Percentiles rank a stretch among this genome's conserved stretches.
These are phyloP conservation scores for Leptinotarsa defecta DNA, from an alignment of 1,140 invertebrate species.

Conservation along the genomic window DNA sequence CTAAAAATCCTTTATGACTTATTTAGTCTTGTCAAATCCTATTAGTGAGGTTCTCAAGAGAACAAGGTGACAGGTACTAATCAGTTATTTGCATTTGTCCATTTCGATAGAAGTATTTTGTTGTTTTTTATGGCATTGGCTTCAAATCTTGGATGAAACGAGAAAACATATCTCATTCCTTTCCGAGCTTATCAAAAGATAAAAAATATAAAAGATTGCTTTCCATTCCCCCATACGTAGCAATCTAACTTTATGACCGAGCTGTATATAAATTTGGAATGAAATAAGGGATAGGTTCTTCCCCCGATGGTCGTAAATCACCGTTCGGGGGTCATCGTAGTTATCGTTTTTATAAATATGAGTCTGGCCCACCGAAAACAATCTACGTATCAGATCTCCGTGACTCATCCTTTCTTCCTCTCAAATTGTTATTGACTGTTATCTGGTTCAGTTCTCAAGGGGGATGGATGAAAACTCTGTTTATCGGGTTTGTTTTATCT, in stretches of 20 bases:
- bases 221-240: constrained; percentile 14
- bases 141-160: too few relatives aligned
- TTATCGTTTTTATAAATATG: constrained; percentile 44
- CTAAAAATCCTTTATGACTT: too few relatives aligned
- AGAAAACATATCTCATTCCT: too few relatives aligned
- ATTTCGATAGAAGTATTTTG: too few relatives aligned
- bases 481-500: too few relatives aligned
- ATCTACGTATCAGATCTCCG: constrained; percentile 35
- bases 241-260: constrained; percentile 24
- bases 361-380: constrained; percentile 34
- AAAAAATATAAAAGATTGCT: constrained; percentile 20
- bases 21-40: too few relatives aligned
- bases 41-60: too few relatives aligned
- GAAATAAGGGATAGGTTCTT: constrained; percentile 34
- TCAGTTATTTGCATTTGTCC: too few relatives aligned
- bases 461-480: background rate
- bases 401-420: constrained; percentile 35
- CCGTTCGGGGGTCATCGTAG: constrained; percentile 42
- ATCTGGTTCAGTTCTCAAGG: constrained; percentile 27
- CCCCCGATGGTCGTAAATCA: constrained; percentile 41
- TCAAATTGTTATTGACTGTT: constrained; percentile 37
- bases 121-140: too few relatives aligned
- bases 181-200: background rate
- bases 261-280: constrained; percentile 29
- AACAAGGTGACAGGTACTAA: too few relatives aligned